These are phyloP conservation scores for Macrocentrus cingulum DNA, from an alignment of 1,140 invertebrate genomes.

Conservation along the genomic window DNA sequence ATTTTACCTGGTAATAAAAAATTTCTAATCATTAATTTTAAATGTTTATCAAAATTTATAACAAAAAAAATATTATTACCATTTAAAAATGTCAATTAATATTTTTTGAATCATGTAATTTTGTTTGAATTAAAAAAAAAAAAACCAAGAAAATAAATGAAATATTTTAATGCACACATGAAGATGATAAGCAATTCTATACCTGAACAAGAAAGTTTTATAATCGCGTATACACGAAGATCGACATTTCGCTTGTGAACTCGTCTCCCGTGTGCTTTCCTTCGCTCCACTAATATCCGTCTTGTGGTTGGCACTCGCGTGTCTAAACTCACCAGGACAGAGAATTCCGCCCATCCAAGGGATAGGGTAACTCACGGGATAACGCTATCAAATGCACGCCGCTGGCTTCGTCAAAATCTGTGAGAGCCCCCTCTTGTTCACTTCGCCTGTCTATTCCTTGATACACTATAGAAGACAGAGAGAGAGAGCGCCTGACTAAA, in stretches of 20 bases:
- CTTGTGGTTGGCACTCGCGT: constrained; percentile 37
- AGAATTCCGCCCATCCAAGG: constrained; percentile 24
- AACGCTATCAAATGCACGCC: constrained; percentile 57
- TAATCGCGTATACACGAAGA: too few species aligned
- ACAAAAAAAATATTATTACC: too few species aligned
- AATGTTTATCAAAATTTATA: too few species aligned
- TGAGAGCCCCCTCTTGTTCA: constrained; percentile 1
- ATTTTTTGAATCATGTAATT: too few species aligned
- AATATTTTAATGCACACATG: too few species aligned
- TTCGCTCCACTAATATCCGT: constrained; percentile 17
- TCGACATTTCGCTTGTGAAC: constrained; percentile 32
- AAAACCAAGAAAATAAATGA: too few species aligned
- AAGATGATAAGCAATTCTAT: too few species aligned
- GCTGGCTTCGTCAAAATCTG: constrained; percentile 34
- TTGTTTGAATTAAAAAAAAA: too few species aligned
- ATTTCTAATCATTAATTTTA: too few species aligned
- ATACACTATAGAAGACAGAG: constrained; percentile 8
- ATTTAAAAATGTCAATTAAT: too few species aligned
- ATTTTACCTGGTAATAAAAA: too few species aligned
- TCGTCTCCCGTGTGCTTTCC: neutral
- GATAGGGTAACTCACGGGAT: constrained; percentile 43
- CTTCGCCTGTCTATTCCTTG: constrained; percentile 5
- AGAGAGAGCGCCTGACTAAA: neutral
- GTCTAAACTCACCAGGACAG: constrained; percentile 39
- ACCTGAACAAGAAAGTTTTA: too few species aligned